A percentile compares a stretch with the other conserved stretches of the same genome.
These are phyloP conservation scores for Agrochola macilenta DNA, from an alignment of 2,888 invertebrate species.

Conservation along the genomic window DNA sequence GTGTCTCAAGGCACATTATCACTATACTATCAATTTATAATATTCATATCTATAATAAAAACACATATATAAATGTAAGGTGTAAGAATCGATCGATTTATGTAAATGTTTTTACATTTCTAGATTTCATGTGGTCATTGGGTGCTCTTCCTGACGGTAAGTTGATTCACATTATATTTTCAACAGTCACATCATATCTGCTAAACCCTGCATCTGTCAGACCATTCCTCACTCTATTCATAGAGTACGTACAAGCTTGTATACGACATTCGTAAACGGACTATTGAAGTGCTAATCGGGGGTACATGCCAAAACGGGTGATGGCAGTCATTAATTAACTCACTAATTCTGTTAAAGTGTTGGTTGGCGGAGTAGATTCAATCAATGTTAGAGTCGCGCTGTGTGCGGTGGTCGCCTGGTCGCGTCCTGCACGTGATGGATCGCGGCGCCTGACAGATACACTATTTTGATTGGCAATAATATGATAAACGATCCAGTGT, in stretches of 20 bases:
- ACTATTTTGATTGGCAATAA: conserved; percentile 91
- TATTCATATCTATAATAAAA: conserved; percentile 72
- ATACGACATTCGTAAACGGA: conserved; percentile 61
- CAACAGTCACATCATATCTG: conserved; percentile 80
- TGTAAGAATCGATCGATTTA: conserved; percentile 90
- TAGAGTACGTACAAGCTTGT: conserved; percentile 54
- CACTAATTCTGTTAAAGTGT: conserved; percentile 78
- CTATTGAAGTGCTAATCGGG: conserved; percentile 75
- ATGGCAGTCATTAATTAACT: conserved; percentile 77
- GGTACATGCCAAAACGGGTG: conserved; percentile 76
- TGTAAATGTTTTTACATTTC: conserved; percentile 92
- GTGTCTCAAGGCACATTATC: conserved; percentile 88
- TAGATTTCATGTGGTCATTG: conserved; percentile 99
- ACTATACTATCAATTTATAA: conserved; percentile 73
- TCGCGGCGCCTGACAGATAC: conserved; percentile 89
- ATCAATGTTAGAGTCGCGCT: conserved; percentile 74
- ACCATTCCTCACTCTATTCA: conserved; percentile 72
- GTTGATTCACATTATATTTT: conserved; percentile 88
- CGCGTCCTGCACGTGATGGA: conserved; percentile 84
- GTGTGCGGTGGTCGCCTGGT: conserved; percentile 50
- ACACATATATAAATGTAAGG: conserved; percentile 81
- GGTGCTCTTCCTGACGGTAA: conserved; percentile 99
- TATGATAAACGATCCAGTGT: conserved; percentile 88
- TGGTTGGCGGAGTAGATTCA: conserved; percentile 77
- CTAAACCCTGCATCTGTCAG: conserved; percentile 77